phyloP scores from a whole-genome alignment of 1,140 invertebrate species.

The Rhysida immarginata region DNA sequence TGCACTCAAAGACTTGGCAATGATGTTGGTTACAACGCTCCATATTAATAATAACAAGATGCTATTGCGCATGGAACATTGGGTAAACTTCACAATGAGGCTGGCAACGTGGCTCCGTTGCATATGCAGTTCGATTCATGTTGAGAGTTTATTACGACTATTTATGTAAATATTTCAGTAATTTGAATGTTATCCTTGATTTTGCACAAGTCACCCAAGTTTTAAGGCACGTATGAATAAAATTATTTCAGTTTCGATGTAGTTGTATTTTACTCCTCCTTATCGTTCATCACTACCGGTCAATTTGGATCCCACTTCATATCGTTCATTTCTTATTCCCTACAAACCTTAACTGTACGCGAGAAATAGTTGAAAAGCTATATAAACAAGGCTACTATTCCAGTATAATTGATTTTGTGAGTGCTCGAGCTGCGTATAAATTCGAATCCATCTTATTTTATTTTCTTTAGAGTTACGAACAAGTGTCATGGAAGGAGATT shows the following conservation, averaged over 20 bases:
- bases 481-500: background rate
- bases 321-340: too few relatives aligned
- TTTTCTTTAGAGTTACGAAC: background rate
- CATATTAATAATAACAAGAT: too few relatives aligned
- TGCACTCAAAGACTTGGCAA: background rate
- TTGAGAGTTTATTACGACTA: background rate
- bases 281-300: background rate
- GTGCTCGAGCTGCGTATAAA: background rate
- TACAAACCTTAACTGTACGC: too few relatives aligned
- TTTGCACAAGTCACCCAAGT: background rate
- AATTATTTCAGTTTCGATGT: background rate
- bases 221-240: background rate
- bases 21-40: background rate
- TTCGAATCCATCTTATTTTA: background rate
- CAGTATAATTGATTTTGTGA: background rate
- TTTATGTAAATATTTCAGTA: background rate
- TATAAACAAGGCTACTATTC: background rate
- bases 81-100: background rate
- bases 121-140: too few relatives aligned
- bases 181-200: background rate
- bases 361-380: background rate
- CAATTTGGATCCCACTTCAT: too few relatives aligned
- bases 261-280: background rate
- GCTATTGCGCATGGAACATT: background rate
- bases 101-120: slow-evolving; percentile 3